These are phyloP conservation scores for Sphaerophoria taeniata DNA, from an alignment of 2,888 invertebrate genomes.

Conservation along the genomic window DNA sequence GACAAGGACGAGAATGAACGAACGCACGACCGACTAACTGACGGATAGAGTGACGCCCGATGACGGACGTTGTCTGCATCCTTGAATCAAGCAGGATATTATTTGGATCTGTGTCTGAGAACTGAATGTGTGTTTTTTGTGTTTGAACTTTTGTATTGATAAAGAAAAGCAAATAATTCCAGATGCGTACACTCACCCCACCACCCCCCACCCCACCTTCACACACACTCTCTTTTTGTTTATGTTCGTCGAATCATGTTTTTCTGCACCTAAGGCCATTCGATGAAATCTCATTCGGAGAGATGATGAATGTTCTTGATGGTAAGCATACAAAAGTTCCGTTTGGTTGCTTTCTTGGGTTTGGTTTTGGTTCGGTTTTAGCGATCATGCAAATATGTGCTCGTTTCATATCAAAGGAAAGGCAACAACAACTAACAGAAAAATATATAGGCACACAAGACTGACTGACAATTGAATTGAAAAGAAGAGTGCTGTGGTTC, in stretches of 20 bases:
- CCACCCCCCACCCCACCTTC: conserved; percentile 7
- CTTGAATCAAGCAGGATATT: conserved; percentile 21
- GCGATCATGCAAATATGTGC: conserved; percentile 14
- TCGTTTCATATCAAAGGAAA: background rate
- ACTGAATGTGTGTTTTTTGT: background rate
- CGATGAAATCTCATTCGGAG: conserved; percentile 24
- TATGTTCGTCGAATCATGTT: too few species aligned
- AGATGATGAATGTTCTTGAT: conserved; percentile 16
- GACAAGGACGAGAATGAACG: background rate
- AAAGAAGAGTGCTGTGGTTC: background rate
- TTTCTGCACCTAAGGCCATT: conserved; percentile 9
- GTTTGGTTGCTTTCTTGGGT: background rate
- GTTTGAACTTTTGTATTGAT: background rate
- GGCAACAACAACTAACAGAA: conserved; percentile 15
- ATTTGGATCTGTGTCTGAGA: background rate
- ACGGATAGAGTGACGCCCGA: too few species aligned
- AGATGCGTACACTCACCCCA: conserved; percentile 11
- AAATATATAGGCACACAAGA: too few species aligned
- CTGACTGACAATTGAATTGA: too few species aligned
- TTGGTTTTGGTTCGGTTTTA: background rate
- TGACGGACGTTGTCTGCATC: conserved; percentile 50
- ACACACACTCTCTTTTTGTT: conserved; percentile 33
- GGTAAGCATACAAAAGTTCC: conserved; percentile 7
- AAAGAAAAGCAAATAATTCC: conserved; percentile 27
- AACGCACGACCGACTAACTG: background rate